These are phyloP conservation scores for Terrapene triunguis DNA, from an alignment of 2,113 vertebrate genomes.

Conservation along the genomic window DNA sequence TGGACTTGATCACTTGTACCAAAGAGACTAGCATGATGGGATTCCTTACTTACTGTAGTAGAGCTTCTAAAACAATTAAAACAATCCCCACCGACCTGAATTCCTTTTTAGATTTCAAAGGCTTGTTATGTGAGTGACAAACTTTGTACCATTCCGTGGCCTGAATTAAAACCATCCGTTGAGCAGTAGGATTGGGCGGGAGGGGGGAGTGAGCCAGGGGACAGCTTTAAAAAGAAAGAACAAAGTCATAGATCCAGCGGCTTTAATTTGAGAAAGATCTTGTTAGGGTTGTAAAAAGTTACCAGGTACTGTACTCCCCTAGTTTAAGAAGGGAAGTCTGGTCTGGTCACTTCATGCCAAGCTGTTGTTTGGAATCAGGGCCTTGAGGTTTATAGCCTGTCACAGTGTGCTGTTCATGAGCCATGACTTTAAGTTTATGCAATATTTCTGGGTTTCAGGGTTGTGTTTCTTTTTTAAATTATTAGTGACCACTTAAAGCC, in stretches of 20 bases:
- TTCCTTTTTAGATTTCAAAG: neutral
- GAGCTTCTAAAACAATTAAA: conserved; percentile 28
- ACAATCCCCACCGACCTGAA: neutral
- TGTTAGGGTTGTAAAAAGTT: conserved; percentile 41
- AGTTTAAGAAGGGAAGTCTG: conserved; percentile 60
- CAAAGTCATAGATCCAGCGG: conserved; percentile 33
- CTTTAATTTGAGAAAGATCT: conserved; percentile 67
- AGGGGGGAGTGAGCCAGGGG: neutral
- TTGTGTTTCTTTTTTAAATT: neutral
- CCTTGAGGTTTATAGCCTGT: conserved; percentile 54
- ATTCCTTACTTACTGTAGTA: neutral
- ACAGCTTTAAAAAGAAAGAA: conserved; percentile 46
- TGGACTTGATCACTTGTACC: conserved; percentile 41
- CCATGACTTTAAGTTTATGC: conserved; percentile 17
- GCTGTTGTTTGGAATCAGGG: conserved; percentile 29
- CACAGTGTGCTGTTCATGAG: neutral
- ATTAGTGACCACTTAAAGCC: neutral
- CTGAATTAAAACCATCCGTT: conserved; percentile 52
- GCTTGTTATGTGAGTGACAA: neutral
- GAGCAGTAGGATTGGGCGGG: neutral
- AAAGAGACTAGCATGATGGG: conserved; percentile 12
- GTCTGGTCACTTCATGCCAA: conserved; percentile 23
- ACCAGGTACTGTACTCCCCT: conserved; percentile 40
- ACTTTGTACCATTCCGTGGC: neutral
- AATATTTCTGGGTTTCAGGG: conserved; percentile 19